Conservation (phyloP, 2,797 vertebrate species). For the Rousettus madagascariensis region DNA sequence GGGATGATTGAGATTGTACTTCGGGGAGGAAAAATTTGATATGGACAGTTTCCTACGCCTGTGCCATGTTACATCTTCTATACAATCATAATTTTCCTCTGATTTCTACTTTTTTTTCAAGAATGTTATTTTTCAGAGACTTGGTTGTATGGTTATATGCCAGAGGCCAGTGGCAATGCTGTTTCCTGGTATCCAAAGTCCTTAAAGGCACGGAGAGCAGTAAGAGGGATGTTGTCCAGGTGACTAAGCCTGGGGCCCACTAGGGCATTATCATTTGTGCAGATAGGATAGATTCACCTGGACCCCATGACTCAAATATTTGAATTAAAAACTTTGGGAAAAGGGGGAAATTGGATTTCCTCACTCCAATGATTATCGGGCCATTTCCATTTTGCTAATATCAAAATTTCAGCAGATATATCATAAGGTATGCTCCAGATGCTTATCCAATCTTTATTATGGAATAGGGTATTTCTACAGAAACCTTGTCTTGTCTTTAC, state of each 20-base stretch:
- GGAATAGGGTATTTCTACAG: background rate
- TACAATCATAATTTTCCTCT: background rate
- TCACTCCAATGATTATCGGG: background rate
- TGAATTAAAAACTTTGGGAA: background rate
- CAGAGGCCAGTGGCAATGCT: background rate
- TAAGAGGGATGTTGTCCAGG: background rate
- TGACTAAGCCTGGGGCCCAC: background rate
- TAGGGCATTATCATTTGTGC: background rate
- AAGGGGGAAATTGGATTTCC: background rate
- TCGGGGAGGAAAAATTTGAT: slow-evolving; percentile 11
- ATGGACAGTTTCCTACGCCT: background rate
- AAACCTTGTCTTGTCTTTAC: background rate
- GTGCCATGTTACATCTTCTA: background rate
- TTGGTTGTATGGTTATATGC: background rate
- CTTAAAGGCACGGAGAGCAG: background rate
- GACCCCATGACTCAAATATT: background rate
- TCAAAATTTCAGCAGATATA: background rate
- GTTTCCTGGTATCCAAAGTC: background rate
- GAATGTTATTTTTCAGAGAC: background rate
- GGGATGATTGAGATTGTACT: slow-evolving; percentile 38
- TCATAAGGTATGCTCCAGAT: background rate
- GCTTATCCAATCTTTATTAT: background rate
- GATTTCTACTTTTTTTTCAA: background rate
- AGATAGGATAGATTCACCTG: background rate
- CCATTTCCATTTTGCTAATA: background rate